Percentiles rank a stretch among this genome's conserved stretches.
These are phyloP conservation scores for Tetramorium simillimum DNA, from an alignment of 1,140 invertebrate species.

Conservation along the genomic window DNA sequence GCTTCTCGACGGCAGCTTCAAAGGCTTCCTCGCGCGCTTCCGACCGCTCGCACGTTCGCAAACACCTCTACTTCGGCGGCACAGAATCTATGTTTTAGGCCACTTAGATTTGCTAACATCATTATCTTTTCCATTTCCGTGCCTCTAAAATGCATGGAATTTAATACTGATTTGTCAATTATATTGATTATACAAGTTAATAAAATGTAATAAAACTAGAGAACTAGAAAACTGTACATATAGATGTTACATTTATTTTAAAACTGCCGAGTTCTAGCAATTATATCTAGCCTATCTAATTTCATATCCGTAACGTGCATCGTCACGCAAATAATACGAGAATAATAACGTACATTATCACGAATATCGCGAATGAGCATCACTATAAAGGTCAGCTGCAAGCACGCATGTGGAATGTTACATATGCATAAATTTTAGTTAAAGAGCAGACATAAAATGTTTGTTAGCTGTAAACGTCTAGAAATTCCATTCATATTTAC, in stretches of 20 bases:
- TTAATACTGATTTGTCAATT: not conserved
- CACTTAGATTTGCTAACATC: conserved; percentile 5
- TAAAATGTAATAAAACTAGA: not conserved
- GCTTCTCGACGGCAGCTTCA: conserved; percentile 47
- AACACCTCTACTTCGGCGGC: not conserved
- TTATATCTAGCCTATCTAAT: not conserved
- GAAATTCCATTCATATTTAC: conserved; percentile 10
- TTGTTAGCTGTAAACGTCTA: not conserved
- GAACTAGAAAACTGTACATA: not conserved
- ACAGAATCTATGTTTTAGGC: conserved; percentile 4
- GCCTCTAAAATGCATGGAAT: too few relatives aligned
- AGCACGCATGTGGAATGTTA: not conserved
- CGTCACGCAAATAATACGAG: conserved; percentile 16
- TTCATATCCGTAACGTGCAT: not conserved
- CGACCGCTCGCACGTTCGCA: not conserved
- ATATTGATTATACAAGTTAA: not conserved
- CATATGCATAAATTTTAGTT: conserved; percentile 17
- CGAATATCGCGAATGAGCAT: not conserved
- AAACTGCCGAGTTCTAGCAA: not conserved
- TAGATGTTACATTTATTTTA: not conserved
- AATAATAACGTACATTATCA: conserved; percentile 1
- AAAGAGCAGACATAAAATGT: conserved; percentile 24
- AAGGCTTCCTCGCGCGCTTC: conserved; percentile 18
- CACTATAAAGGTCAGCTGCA: conserved; percentile 33
- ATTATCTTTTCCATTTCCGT: not conserved